A percentile compares a stretch with the other conserved stretches of the same genome.
These are phyloP conservation scores for Drosophila paulistorum DNA, from an alignment of 1,140 invertebrate species.

Conservation along the genomic window DNA sequence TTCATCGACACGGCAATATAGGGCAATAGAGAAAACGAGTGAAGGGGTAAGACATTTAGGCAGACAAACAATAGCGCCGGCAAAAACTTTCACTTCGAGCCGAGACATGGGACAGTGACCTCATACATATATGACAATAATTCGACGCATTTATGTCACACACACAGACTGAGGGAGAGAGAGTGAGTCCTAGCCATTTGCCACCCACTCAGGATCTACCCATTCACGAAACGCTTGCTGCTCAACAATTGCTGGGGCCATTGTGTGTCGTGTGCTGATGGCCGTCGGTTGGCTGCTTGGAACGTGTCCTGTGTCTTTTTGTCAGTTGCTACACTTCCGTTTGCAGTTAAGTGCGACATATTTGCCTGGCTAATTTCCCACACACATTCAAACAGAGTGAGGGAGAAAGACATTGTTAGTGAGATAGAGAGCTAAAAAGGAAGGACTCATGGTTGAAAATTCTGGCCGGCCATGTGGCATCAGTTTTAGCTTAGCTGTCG, in stretches of 20 bases:
- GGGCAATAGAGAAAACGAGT: background rate
- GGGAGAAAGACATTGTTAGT: background rate
- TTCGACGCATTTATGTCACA: slow-evolving; percentile 79
- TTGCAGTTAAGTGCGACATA: slow-evolving; percentile 77
- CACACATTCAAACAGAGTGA: slow-evolving; percentile 22
- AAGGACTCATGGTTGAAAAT: slow-evolving; percentile 66
- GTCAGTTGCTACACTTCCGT: slow-evolving; percentile 55
- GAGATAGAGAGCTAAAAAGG: slow-evolving; percentile 23
- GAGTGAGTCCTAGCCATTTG: background rate
- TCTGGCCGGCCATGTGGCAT: slow-evolving; percentile 28
- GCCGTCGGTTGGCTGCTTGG: background rate
- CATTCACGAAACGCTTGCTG: slow-evolving; percentile 23
- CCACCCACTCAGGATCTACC: slow-evolving; percentile 13
- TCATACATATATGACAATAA: slow-evolving; percentile 79
- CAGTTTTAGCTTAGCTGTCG: slow-evolving; percentile 5
- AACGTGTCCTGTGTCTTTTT: slow-evolving; percentile 32
- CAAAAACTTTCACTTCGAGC: slow-evolving; percentile 68
- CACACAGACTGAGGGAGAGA: background rate
- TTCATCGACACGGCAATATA: slow-evolving; percentile 31
- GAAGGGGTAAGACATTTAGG: background rate
- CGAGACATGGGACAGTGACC: slow-evolving; percentile 71
- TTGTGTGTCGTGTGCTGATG: slow-evolving; percentile 29
- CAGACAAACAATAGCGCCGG: slow-evolving; percentile 58
- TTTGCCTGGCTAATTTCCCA: slow-evolving; percentile 76
- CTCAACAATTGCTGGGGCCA: slow-evolving; percentile 66